Base-by-base conservation (phyloP, 2,113 vertebrate genomes). In the Cariama cristata region DNA sequence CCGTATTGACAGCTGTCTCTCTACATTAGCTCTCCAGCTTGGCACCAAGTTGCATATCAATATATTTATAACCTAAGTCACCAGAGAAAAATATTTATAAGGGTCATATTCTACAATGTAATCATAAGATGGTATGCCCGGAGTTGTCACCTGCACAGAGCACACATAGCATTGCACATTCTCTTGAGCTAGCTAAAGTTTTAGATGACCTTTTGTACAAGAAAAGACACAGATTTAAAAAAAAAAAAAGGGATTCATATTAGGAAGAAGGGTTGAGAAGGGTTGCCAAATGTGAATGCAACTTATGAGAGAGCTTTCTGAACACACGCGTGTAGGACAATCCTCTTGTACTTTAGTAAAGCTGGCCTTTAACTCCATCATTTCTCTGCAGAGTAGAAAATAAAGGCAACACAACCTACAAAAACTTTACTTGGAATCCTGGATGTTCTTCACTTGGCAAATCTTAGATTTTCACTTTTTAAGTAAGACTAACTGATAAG, bases 1-100 rank as follows among this genome's bases (percentile, higher is more conserved):
- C 72, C 24, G 79, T 88, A 79, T 6, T 84, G 87, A 86, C 69
- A 83, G 19, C 45, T 88, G 42, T 52, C 49, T 95, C 21, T 40
- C 11, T 17, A 28, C 26, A 14, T 63, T 20, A 82, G 20, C n/a
- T 67, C n/a, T 86, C 68, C 68, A 82, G 20, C 53, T 73, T 68
- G 49, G 66, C 71, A 53, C 33, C 24, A 59, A 44, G 30, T 49
- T 92, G 20, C 33, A 3, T 53, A 45, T 40, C 69, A 93, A 56
- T 50, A n/a, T 18, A 82, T 76, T 89, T 60, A 27, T 20, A 60
- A 33, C 13, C 5, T 40, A 73, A 73, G 12, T n/a, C 64, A 63
- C 0, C 0, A 3, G 12, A 74, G 28, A 63, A 93, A 80, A 83
- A 13, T n/a, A 59, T 59, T 67, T 79, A 24, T 75, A 27, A n/a